phyloP scores from a whole-genome alignment of 30 jellyfish, hydroid and myxozoan genomes.

The Clytia hemisphaerica region DNA sequence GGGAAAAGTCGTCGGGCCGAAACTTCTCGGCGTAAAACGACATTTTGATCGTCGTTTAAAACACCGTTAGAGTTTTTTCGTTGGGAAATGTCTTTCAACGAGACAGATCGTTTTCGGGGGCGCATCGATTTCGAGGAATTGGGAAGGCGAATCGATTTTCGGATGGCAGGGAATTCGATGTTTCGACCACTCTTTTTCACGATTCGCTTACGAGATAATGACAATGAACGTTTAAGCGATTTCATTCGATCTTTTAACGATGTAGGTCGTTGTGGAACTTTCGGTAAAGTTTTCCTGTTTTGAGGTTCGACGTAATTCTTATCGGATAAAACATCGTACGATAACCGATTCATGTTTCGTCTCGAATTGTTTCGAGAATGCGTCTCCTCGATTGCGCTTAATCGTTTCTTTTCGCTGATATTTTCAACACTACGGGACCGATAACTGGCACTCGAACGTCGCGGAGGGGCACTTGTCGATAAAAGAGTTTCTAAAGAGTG shows the following conservation, averaged over 20 bases:
- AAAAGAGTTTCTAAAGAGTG: slow-evolving; percentile 12
- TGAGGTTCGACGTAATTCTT: not conserved
- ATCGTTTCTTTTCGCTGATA: not conserved
- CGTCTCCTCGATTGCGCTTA: too few species aligned
- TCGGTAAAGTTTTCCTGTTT: not conserved
- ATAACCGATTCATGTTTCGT: too few species aligned
- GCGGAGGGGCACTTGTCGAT: too few species aligned
- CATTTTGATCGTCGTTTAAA: too few species aligned
- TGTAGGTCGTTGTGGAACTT: not conserved
- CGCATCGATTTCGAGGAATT: not conserved
- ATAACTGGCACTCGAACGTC: too few species aligned
- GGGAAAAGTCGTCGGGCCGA: too few species aligned
- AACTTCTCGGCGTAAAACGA: too few species aligned
- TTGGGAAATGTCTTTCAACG: not conserved
- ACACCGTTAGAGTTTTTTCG: too few species aligned
- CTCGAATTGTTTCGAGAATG: too few species aligned
- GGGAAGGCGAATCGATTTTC: slow-evolving; percentile 7
- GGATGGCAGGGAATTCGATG: not conserved
- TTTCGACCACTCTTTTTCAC: not conserved
- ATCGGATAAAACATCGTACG: too few species aligned
- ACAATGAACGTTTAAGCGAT: not conserved
- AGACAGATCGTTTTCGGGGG: not conserved
- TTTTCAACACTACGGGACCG: slow-evolving; percentile 4
- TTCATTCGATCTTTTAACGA: not conserved
- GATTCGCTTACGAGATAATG: not conserved